These are phyloP conservation scores for Orestias chungarensis DNA, from an alignment of 2,797 vertebrate genomes.

Conservation along the genomic window DNA sequence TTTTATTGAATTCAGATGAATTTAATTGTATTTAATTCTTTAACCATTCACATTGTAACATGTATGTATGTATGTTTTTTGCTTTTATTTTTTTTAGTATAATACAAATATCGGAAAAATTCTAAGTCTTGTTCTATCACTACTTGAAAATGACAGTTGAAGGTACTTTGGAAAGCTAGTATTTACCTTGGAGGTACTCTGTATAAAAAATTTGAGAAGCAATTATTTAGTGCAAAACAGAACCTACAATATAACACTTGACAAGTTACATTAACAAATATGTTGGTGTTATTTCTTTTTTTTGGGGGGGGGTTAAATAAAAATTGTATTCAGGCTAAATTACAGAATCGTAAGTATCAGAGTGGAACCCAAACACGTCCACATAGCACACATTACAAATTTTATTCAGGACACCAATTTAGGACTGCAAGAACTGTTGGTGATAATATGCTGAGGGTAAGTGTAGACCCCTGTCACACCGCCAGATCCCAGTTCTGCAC, in stretches of 20 bases:
- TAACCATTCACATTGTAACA: too few relatives aligned
- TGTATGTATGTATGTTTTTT: too few relatives aligned
- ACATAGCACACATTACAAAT: slow-evolving; percentile 32
- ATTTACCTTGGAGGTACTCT: neutral
- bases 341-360: slow-evolving; percentile 9
- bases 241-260: neutral
- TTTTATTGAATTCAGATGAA: too few relatives aligned
- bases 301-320: neutral
- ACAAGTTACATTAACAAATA: neutral
- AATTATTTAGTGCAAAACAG: neutral
- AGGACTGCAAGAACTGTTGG: slow-evolving; percentile 56
- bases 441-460: slow-evolving; percentile 66
- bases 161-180: neutral
- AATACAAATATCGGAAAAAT: neutral
- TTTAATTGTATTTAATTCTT: too few relatives aligned
- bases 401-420: slow-evolving; percentile 41
- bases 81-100: too few relatives aligned
- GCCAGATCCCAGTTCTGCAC: slow-evolving; percentile 61
- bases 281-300: neutral
- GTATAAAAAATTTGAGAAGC: neutral
- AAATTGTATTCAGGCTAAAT: neutral
- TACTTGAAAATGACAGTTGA: neutral
- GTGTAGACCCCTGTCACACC: slow-evolving; percentile 67
- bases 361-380: slow-evolving; percentile 26
- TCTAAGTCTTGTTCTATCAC: neutral